Percentiles rank a stretch among this genome's conserved stretches.
Conservation (phyloP, 2,797 vertebrate genomes). For the Enteromius fasciolatus region DNA sequence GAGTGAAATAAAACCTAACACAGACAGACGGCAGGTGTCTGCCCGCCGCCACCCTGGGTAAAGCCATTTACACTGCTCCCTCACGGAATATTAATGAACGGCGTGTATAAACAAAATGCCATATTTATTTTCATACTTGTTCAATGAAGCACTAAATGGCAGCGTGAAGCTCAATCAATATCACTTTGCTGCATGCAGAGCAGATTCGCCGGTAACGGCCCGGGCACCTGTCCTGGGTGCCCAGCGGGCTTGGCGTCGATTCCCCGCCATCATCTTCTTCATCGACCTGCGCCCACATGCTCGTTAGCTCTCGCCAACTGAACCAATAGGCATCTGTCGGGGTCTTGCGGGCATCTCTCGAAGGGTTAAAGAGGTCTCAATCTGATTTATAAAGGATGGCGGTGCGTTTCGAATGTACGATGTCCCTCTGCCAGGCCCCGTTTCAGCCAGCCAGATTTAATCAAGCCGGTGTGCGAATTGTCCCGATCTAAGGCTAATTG, state of each 20-base stretch:
- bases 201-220: constrained; percentile 42
- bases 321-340: constrained; percentile 60
- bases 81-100: constrained; percentile 75
- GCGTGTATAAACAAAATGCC: constrained; percentile 69
- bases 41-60: constrained; percentile 64
- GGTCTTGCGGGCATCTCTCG: constrained; percentile 66
- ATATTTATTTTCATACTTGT: constrained; percentile 78
- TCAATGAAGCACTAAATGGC: constrained; percentile 70
- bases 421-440: constrained; percentile 32
- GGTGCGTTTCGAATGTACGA: constrained; percentile 6
- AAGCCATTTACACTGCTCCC: constrained; percentile 55
- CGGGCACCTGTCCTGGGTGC: constrained; percentile 68
- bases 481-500: constrained; percentile 47
- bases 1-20: constrained; percentile 53
- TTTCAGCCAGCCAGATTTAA: constrained; percentile 49
- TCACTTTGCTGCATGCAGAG: constrained; percentile 70
- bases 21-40: constrained; percentile 71
- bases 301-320: constrained; percentile 34
- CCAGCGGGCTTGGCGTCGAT: constrained; percentile 3
- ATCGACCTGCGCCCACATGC: constrained; percentile 33
- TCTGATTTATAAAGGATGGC: constrained; percentile 52
- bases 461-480: constrained; percentile 42
- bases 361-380: constrained; percentile 58
- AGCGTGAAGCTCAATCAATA: constrained; percentile 74
- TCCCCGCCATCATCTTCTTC: constrained; percentile 37